Conservation (phyloP, 2,113 vertebrate genomes). For the Geococcyx californianus region DNA sequence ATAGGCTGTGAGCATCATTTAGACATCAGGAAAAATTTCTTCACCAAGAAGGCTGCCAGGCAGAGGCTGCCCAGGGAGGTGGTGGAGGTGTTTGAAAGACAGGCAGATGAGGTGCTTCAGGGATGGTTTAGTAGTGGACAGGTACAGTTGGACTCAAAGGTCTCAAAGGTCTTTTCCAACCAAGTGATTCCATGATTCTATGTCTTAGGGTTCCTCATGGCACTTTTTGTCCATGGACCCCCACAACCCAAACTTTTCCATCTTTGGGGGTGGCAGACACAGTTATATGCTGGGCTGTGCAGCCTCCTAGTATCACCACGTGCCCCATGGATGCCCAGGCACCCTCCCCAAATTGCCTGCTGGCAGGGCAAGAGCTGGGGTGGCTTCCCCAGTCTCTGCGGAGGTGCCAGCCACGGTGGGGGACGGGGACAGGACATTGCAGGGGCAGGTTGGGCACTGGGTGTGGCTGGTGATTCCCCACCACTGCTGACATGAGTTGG, state of each 20-base stretch:
- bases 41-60: too few species aligned
- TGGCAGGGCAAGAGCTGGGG: background rate
- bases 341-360: background rate
- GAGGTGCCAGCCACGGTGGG: background rate
- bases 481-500: background rate
- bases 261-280: background rate
- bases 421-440: background rate
- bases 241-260: background rate
- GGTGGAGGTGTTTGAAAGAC: too few species aligned
- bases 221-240: background rate
- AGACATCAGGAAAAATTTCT: too few species aligned
- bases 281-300: background rate
- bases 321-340: fast-evolving
- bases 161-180: too few species aligned
- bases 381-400: background rate
- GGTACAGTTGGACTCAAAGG: too few species aligned
- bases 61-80: too few species aligned
- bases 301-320: background rate
- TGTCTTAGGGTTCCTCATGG: background rate
- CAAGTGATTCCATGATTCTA: too few species aligned
- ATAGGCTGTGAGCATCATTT: background rate
- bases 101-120: too few species aligned
- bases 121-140: too few species aligned
- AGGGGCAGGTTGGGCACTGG: background rate
- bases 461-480: background rate